phyloP scores from a whole-genome alignment of 2,888 invertebrate genomes.

The Zele albiditarsus region DNA sequence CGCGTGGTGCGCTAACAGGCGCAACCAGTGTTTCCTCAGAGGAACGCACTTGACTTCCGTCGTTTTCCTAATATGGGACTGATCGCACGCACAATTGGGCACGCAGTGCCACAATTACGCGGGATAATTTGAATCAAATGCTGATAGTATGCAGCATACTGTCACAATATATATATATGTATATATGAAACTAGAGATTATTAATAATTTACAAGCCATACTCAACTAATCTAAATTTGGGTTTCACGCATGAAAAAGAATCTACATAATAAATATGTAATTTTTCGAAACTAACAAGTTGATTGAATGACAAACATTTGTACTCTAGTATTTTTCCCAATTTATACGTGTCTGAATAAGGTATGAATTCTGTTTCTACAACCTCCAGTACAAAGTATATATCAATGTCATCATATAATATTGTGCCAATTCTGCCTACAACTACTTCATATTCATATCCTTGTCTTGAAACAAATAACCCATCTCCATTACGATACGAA shows the following conservation, averaged over 20 bases:
- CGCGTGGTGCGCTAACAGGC: no score
- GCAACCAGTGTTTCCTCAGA: no score
- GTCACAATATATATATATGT: no score
- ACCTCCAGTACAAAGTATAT: constrained; percentile 39
- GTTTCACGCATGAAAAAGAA: constrained; percentile 41
- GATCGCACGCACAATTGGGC: no score
- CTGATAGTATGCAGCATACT: no score
- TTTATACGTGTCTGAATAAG: constrained; percentile 35
- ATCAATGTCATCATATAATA: constrained; percentile 34
- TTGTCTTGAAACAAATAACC: constrained; percentile 34
- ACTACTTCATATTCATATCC: constrained; percentile 39
- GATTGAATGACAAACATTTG: constrained; percentile 31
- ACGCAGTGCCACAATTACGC: no score
- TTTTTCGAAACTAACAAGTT: constrained; percentile 40
- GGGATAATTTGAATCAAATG: no score
- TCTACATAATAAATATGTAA: constrained; percentile 36
- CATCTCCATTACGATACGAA: constrained; percentile 32
- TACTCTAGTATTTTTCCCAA: constrained; percentile 30
- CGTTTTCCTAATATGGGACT: no score
- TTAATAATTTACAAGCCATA: neutral
- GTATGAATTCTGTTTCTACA: constrained; percentile 35
- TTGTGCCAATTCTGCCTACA: constrained; percentile 32
- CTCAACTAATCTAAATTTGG: constrained; percentile 36
- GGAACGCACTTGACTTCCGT: no score
- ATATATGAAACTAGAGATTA: neutral